Evolutionary conservation across 2,113 vertebrate species (phyloP).

Genomic region (Pterocles gutturalis): DNA sequence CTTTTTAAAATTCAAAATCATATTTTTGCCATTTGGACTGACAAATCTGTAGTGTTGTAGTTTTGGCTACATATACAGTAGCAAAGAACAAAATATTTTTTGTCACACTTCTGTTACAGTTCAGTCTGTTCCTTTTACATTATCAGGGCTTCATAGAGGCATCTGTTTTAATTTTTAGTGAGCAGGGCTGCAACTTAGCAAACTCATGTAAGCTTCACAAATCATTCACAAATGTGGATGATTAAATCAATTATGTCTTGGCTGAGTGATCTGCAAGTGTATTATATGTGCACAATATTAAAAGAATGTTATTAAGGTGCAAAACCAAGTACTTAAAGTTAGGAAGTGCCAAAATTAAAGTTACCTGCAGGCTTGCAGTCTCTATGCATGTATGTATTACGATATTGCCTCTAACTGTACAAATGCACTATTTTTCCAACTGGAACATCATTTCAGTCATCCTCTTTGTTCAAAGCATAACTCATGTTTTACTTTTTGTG

Average conservation of each 20-base stretch:
- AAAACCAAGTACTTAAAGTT: constrained; percentile 19
- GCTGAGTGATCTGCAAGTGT: not conserved
- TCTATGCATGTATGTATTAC: not conserved
- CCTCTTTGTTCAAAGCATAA: not conserved
- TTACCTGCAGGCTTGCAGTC: not conserved
- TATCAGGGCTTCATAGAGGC: constrained; percentile 11
- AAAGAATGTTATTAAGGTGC: constrained; percentile 37
- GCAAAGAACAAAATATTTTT: constrained; percentile 68
- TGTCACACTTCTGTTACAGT: constrained; percentile 55
- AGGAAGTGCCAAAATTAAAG: constrained; percentile 37
- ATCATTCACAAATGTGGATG: constrained; percentile 43
- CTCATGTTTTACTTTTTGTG: not conserved
- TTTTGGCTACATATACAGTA: constrained; percentile 61
- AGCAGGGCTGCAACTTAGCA: not conserved
- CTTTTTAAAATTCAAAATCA: not conserved
- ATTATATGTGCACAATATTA: not conserved
- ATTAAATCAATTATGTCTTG: constrained; percentile 53
- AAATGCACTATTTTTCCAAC: not conserved
- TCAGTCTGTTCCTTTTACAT: constrained; percentile 62
- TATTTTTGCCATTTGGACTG: constrained; percentile 41
- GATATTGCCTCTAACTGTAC: not conserved
- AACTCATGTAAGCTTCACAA: constrained; percentile 2
- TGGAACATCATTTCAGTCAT: not conserved
- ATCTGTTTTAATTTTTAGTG: constrained; percentile 58
- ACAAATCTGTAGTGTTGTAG: constrained; percentile 58